Conservation (phyloP, 2,888 invertebrate species). For the Melieria omissa region DNA sequence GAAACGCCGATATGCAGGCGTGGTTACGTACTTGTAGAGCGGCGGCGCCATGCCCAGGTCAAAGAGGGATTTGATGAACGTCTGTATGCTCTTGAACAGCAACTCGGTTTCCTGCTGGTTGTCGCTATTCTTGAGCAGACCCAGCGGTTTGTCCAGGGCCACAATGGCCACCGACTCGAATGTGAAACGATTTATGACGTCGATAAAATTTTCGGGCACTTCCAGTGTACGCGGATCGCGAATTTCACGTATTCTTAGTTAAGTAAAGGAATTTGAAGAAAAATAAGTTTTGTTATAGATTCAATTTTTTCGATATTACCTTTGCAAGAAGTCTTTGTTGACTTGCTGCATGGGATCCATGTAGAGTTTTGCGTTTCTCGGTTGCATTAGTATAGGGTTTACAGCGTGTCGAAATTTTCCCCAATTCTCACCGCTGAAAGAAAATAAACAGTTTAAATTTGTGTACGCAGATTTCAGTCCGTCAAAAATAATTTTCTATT, state of each 20-base stretch:
- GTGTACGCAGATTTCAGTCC: too few relatives aligned
- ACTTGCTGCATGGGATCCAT: constrained; percentile 68
- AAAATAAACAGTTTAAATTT: too few relatives aligned
- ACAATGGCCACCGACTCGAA: constrained; percentile 69
- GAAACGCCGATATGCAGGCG: constrained; percentile 56
- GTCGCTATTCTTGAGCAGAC: constrained; percentile 46
- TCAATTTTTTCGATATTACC: constrained; percentile 39
- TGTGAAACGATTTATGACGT: constrained; percentile 70
- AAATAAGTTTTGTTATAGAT: neutral
- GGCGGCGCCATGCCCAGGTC: constrained; percentile 61
- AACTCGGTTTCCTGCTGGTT: constrained; percentile 41
- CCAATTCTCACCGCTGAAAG: constrained; percentile 73
- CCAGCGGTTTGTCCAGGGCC: constrained; percentile 64
- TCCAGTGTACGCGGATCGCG: constrained; percentile 55
- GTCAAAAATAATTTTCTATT: too few relatives aligned
- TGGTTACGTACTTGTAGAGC: constrained; percentile 57
- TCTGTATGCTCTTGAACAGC: constrained; percentile 46
- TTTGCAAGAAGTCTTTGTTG: constrained; percentile 61
- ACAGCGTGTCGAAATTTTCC: constrained; percentile 73
- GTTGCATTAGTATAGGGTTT: constrained; percentile 75
- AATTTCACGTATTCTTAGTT: constrained; percentile 59
- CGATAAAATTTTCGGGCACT: constrained; percentile 67
- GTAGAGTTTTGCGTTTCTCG: constrained; percentile 70
- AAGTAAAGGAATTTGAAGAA: neutral
- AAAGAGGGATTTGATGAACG: constrained; percentile 41